phyloP scores from a whole-genome alignment of 2,113 vertebrate genomes.

The Dascyllus trimaculatus region DNA sequence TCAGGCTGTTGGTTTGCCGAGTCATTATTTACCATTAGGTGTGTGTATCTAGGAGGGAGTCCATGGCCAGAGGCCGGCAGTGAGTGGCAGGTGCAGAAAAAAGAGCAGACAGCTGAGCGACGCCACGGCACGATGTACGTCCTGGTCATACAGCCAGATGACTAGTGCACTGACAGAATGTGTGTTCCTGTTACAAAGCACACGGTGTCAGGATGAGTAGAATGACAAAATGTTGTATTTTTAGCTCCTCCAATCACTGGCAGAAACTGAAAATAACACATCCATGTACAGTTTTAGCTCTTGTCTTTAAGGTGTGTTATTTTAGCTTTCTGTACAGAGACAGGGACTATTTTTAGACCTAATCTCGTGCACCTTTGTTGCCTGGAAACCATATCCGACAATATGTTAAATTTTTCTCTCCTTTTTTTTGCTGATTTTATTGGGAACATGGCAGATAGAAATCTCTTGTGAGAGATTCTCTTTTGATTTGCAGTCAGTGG shows the following conservation, averaged over 20 bases:
- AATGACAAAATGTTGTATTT: conserved; percentile 47
- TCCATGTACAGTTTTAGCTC: conserved; percentile 46
- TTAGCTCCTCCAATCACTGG: conserved; percentile 47
- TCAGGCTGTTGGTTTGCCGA: conserved; percentile 7
- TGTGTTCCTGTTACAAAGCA: conserved; percentile 39
- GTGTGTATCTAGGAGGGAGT: conserved; percentile 18
- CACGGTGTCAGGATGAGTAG: neutral
- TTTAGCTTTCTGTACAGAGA: conserved; percentile 50
- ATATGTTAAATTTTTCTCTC: conserved; percentile 18
- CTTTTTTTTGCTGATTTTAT: conserved; percentile 46
- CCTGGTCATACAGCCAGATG: conserved; percentile 33
- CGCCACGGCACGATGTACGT: conserved; percentile 27
- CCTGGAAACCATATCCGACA: conserved; percentile 73
- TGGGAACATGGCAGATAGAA: conserved; percentile 29
- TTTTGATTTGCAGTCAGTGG: neutral
- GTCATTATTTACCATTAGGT: conserved; percentile 60
- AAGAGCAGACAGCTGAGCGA: conserved; percentile 61
- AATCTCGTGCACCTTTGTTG: conserved; percentile 70
- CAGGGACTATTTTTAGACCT: conserved; percentile 71
- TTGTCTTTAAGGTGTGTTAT: conserved; percentile 46
- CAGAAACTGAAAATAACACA: conserved; percentile 54
- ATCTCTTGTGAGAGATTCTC: conserved; percentile 4
- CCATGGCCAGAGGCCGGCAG: conserved; percentile 16
- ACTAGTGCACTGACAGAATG: conserved; percentile 48
- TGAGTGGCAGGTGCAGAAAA: conserved; percentile 63